phyloP scores from a whole-genome alignment of 2,113 vertebrate genomes.

The Centropus unirufus region DNA sequence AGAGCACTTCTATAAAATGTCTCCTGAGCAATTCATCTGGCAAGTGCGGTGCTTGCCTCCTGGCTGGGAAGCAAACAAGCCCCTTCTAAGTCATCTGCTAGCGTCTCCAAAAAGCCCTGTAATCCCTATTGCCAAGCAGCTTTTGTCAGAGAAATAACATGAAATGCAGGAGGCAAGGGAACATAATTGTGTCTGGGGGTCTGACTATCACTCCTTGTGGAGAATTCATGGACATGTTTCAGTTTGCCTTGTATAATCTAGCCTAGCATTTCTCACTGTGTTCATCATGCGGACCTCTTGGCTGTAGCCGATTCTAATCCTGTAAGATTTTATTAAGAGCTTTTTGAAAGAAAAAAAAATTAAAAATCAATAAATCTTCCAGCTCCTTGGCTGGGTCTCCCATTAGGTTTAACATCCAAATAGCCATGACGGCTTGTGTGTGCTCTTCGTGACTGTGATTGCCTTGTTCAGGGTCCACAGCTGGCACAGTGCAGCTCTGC shows the following conservation, averaged over 20 bases:
- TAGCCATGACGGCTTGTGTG: not conserved
- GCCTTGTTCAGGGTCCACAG: not conserved
- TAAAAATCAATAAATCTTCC: not conserved
- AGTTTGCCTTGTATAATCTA: not conserved
- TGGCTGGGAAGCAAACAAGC: constrained; percentile 12
- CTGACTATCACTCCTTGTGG: not conserved
- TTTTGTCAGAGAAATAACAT: constrained; percentile 25
- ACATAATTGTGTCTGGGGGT: constrained; percentile 22
- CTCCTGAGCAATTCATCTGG: not conserved
- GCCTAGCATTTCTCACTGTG: not conserved
- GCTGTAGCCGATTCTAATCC: constrained; percentile 36
- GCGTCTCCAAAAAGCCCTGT: constrained; percentile 18
- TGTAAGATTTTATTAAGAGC: constrained; percentile 9
- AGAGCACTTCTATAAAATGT: not conserved
- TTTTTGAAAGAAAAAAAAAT: not conserved
- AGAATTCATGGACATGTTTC: not conserved
- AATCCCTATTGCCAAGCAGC: constrained; percentile 31
- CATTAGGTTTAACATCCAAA: not conserved
- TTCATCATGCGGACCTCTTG: constrained; percentile 15
- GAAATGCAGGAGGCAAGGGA: not conserved
- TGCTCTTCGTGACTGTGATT: accelerated
- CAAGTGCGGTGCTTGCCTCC: accelerated
- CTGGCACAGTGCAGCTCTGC: not conserved
- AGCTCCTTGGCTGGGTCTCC: not conserved
- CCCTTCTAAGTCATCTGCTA: not conserved